These are phyloP conservation scores for Decapterus maruadsi DNA, from an alignment of 2,797 vertebrate genomes.

Conservation along the genomic window DNA sequence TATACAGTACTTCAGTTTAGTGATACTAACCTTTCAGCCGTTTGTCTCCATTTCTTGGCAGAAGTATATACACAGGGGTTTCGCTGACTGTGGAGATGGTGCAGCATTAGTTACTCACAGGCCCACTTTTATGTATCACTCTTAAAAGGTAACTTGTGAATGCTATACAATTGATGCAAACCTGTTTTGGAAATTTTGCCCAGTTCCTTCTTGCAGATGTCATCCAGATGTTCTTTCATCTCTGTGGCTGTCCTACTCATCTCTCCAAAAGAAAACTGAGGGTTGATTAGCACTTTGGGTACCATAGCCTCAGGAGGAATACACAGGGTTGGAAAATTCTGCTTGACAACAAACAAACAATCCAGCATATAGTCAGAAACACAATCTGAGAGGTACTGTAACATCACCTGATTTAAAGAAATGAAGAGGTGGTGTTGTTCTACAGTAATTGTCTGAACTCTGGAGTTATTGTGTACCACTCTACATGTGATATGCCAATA, in stretches of 20 bases:
- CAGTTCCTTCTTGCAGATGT: conserved; percentile 86
- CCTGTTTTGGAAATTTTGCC: conserved; percentile 85
- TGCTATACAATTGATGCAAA: conserved; percentile 37
- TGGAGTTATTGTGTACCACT: not conserved
- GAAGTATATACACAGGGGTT: conserved; percentile 83
- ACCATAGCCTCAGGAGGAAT: conserved; percentile 85
- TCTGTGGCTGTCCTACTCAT: conserved; percentile 83
- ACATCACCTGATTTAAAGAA: not conserved
- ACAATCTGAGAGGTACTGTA: not conserved
- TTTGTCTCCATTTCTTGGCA: conserved; percentile 84
- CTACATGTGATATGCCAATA: not conserved
- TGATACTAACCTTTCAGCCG: conserved; percentile 77
- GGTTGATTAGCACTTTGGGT: conserved; percentile 88
- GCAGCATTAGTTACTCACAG: not conserved
- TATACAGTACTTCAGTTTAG: not conserved
- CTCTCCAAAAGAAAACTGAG: conserved; percentile 87
- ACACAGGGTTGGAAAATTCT: conserved; percentile 86
- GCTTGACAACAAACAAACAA: not conserved
- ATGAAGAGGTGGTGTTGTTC: not conserved
- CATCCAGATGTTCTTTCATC: conserved; percentile 86
- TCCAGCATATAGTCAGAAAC: not conserved
- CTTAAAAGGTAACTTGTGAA: not conserved
- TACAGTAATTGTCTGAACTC: not conserved
- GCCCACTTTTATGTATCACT: not conserved
- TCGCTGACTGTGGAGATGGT: conserved; percentile 79